These are phyloP conservation scores for Ictalurus furcatus DNA, from an alignment of 2,113 vertebrate species.

Conservation along the genomic window DNA sequence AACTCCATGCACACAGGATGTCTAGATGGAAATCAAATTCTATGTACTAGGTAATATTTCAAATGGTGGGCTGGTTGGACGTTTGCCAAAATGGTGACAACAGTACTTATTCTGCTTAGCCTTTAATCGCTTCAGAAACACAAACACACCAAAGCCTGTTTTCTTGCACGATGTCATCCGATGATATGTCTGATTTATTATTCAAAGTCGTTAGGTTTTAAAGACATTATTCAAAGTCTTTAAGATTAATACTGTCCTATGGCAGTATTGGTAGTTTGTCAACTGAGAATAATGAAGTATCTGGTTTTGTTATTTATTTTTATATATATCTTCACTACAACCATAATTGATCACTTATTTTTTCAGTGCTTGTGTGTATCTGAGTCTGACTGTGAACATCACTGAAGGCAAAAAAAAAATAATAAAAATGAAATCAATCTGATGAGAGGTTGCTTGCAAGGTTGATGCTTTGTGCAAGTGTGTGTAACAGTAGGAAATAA, in stretches of 20 bases:
- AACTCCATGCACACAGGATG: too few species aligned
- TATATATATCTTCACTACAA: slow-evolving; percentile 12
- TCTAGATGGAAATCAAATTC: not conserved
- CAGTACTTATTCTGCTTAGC: not conserved
- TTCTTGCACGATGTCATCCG: not conserved
- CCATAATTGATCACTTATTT: not conserved
- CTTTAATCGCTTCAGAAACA: not conserved
- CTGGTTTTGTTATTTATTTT: too few species aligned
- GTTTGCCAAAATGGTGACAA: not conserved
- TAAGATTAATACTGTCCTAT: not conserved
- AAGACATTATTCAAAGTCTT: slow-evolving; percentile 1
- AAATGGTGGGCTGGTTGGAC: not conserved
- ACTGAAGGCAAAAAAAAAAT: slow-evolving; percentile 57
- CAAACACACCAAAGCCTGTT: not conserved
- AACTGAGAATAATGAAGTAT: slow-evolving; percentile 16
- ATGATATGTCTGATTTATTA: slow-evolving; percentile 3
- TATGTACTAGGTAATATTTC: not conserved
- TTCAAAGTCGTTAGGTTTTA: not conserved
- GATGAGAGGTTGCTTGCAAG: slow-evolving; percentile 1
- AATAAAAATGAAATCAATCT: slow-evolving; percentile 67
- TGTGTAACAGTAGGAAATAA: slow-evolving; percentile 10
- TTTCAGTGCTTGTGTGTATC: slow-evolving; percentile 2
- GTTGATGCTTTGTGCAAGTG: slow-evolving; percentile 5
- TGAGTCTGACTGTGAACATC: slow-evolving; percentile 61
- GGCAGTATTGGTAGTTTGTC: not conserved